Evolutionary conservation across 2,888 invertebrate species (phyloP), one percentile per base, ranked within the genome.

Genomic region (Cordilura impudica): DNA sequence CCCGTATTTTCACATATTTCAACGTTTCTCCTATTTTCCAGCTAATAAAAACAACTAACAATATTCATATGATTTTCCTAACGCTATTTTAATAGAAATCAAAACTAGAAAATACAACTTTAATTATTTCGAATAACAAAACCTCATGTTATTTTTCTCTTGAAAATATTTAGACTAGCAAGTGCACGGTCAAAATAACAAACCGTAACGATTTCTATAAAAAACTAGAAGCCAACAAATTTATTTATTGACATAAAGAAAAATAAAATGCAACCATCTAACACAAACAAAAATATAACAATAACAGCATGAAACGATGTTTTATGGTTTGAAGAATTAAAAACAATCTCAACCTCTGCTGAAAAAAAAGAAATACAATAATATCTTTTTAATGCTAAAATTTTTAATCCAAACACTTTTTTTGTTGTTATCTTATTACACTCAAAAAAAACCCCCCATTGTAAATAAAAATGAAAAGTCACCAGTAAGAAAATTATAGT

Each of bases 131-230:
- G 23, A 14, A 14, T 7, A 2, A n/a, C 21, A 39, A 63, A 63
- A 45, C 69, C 61, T 56, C 49, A 69, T 26, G 53, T n/a, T 39
- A 53, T 61, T 19, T 60, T 65, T 58, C 53, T 61, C 66, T 58
- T 65, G 66, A 76, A 70, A 70, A 49, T 71, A 54, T 54, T 73
- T 66, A 54, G 69, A 79, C 47, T 70, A 56, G 58, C 81, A 81
- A 81, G 80, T 80, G 80, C 82, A 82, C 60, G 82, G 82, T 76
- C 81, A 82, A 82, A 76, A 75, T 71, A 53, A 71, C 39, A 79
- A 79, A 79, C 66, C 71, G 61, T 79, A 79, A 78, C 63, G 73
- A 78, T 78, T 78, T 74, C 74, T 70, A 60, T 45, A 61, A 51
- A 65, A 35, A 49, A 77, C 21, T 56, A 63, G 3, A 47, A 66